A percentile compares a stretch with the other conserved stretches of the same genome.
These are phyloP conservation scores for Peribatodes rhomboidaria DNA, from an alignment of 2,888 invertebrate species.

Conservation along the genomic window DNA sequence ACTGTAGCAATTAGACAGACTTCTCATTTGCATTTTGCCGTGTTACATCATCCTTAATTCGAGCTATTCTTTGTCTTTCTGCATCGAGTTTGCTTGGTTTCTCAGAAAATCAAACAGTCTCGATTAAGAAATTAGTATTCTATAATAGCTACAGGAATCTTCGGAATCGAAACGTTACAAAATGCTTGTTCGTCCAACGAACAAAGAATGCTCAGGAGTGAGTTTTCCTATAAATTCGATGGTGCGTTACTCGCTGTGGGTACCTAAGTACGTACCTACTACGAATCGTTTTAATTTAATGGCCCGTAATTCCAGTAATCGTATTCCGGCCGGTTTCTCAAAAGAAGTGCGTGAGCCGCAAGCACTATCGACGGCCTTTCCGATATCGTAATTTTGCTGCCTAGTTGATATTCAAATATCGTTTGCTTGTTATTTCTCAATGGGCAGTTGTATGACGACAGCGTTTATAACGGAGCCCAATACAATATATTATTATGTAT, in stretches of 20 bases:
- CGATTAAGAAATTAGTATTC: slow-evolving; percentile 50
- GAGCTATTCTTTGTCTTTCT: slow-evolving; percentile 39
- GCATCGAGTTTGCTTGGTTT: slow-evolving; percentile 37
- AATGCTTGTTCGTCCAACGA: slow-evolving; percentile 40
- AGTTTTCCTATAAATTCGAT: slow-evolving; percentile 25
- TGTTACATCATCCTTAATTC: slow-evolving; percentile 44
- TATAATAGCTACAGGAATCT: slow-evolving; percentile 47
- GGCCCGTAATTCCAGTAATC: slow-evolving; percentile 72
- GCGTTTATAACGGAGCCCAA: slow-evolving; percentile 72
- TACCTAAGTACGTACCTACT: slow-evolving; percentile 60
- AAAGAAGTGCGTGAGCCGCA: slow-evolving; percentile 73
- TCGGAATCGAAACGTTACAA: slow-evolving; percentile 46
- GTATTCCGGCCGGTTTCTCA: slow-evolving; percentile 72
- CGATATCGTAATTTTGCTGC: slow-evolving; percentile 74
- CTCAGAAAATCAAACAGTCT: slow-evolving; percentile 45
- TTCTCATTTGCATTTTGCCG: slow-evolving; percentile 40
- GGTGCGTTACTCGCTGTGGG: slow-evolving; percentile 40
- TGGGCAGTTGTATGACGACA: slow-evolving; percentile 75
- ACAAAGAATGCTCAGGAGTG: slow-evolving; percentile 22
- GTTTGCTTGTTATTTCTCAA: slow-evolving; percentile 77
- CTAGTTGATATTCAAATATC: slow-evolving; percentile 77
- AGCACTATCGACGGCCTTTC: slow-evolving; percentile 68
- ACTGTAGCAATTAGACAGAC: slow-evolving; percentile 43
- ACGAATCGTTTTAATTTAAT: slow-evolving; percentile 78
- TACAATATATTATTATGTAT: slow-evolving; percentile 70